Percentiles rank a stretch among this genome's conserved stretches.
These are phyloP conservation scores for Cherax quadricarinatus DNA, from an alignment of 1,140 invertebrate genomes.

Conservation along the genomic window DNA sequence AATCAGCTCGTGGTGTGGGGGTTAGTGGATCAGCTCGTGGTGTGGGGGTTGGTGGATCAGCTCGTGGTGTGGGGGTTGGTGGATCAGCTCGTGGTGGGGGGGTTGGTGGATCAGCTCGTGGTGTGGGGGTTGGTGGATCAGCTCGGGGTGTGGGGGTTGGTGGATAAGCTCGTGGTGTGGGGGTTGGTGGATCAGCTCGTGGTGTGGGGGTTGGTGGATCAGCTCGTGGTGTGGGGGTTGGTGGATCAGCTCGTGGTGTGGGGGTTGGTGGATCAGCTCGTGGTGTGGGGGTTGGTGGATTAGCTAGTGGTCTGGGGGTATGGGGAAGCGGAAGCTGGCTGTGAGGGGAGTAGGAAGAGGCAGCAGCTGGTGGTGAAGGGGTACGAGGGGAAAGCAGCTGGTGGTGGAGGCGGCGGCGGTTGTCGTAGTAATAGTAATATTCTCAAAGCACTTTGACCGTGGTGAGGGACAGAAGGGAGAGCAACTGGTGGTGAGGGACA, in stretches of 20 bases:
- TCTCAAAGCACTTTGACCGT: too few species aligned
- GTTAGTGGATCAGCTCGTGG: not conserved
- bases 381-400: too few species aligned
- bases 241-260: not conserved
- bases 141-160: not conserved
- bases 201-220: not conserved
- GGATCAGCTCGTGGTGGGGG: not conserved
- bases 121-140: not conserved
- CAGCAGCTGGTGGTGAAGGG: too few species aligned
- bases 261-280: not conserved
- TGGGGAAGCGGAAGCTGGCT: too few species aligned
- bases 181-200: not conserved
- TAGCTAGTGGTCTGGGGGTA: not conserved
- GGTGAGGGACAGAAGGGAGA: too few species aligned
- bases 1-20: not conserved
- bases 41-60: not conserved
- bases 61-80: not conserved
- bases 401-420: too few species aligned
- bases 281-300: not conserved
- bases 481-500: too few species aligned
- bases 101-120: not conserved
- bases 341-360: too few species aligned
- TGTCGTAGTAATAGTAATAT: too few species aligned
- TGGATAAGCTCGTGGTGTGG: not conserved
- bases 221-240: not conserved